Conservation (phyloP, 1,140 invertebrate genomes). For the Streblospio benedicti region DNA sequence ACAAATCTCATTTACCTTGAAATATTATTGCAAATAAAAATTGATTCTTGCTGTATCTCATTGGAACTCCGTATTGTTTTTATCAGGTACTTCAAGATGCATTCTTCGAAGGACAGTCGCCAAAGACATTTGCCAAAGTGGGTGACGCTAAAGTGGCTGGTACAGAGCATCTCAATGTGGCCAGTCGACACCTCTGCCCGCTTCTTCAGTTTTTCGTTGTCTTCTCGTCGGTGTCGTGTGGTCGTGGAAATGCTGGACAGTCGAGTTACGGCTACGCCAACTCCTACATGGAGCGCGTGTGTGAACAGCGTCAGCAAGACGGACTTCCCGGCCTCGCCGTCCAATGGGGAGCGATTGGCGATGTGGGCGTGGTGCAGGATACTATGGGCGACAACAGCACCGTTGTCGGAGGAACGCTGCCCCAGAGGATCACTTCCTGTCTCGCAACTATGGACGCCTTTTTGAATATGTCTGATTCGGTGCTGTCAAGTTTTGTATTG, state of each 20-base stretch:
- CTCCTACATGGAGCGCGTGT: constrained; percentile 89
- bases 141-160: constrained; percentile 56
- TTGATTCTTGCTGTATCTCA: no score
- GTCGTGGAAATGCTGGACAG: constrained; percentile 88
- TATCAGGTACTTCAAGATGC: constrained; percentile 67
- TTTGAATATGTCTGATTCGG: constrained; percentile 75
- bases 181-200: constrained; percentile 60
- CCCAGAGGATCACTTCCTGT: constrained; percentile 84
- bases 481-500: constrained; percentile 73
- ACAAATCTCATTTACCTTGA: no score
- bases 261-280: constrained; percentile 93
- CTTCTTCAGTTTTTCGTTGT: constrained; percentile 76
- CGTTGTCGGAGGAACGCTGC: constrained; percentile 82
- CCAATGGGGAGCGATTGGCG: constrained; percentile 96
- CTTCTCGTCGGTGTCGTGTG: constrained; percentile 90
- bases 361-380: constrained; percentile 84
- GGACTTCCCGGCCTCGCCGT: constrained; percentile 74
- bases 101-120: constrained; percentile 77
- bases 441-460: constrained; percentile 75
- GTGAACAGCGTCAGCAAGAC: constrained; percentile 69
- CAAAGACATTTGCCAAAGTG: constrained; percentile 65
- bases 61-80: no score
- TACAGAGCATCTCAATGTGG: constrained; percentile 66
- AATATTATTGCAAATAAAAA: no score
- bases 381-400: constrained; percentile 81